These are phyloP conservation scores for Drosophila erecta DNA, from an alignment of 1,140 invertebrate genomes.

Conservation along the genomic window DNA sequence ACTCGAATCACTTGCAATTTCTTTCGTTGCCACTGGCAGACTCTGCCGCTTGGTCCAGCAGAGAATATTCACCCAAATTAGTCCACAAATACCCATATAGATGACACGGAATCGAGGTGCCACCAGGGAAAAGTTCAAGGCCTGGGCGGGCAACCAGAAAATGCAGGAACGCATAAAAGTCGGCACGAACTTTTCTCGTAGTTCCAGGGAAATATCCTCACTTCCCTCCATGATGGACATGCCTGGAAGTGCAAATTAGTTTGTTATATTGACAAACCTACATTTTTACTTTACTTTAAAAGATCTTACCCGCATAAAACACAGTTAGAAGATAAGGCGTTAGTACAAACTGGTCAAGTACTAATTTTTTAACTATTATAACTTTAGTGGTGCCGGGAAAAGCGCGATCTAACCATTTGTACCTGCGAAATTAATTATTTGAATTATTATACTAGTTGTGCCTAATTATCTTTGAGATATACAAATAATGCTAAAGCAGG, in stretches of 20 bases:
- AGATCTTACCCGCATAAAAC: constrained; percentile 88
- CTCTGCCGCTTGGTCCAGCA: constrained; percentile 90
- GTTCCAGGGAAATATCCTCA: constrained; percentile 88
- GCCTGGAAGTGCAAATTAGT: constrained; percentile 84
- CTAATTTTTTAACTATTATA: constrained; percentile 89
- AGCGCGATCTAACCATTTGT: constrained; percentile 90
- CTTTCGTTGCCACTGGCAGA: constrained; percentile 16
- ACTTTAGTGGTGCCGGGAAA: constrained; percentile 88
- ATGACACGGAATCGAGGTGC: constrained; percentile 89
- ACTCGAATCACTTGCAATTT: not conserved
- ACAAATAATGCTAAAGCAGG: constrained; percentile 12
- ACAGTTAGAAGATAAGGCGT: constrained; percentile 89
- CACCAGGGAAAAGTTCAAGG: constrained; percentile 90
- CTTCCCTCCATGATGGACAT: constrained; percentile 90
- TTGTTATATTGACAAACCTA: not conserved
- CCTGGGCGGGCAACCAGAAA: constrained; percentile 92
- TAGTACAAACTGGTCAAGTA: constrained; percentile 91
- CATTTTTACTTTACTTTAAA: too few species aligned
- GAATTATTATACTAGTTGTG: not conserved
- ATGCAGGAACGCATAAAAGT: constrained; percentile 90
- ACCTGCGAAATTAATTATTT: constrained; percentile 86
- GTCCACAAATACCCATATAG: constrained; percentile 89
- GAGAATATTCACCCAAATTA: constrained; percentile 92
- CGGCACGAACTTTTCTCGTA: constrained; percentile 89
- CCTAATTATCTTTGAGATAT: not conserved